These are phyloP conservation scores for Trypoxylus dichotomus DNA, from an alignment of 1,140 invertebrate species.

Conservation along the genomic window DNA sequence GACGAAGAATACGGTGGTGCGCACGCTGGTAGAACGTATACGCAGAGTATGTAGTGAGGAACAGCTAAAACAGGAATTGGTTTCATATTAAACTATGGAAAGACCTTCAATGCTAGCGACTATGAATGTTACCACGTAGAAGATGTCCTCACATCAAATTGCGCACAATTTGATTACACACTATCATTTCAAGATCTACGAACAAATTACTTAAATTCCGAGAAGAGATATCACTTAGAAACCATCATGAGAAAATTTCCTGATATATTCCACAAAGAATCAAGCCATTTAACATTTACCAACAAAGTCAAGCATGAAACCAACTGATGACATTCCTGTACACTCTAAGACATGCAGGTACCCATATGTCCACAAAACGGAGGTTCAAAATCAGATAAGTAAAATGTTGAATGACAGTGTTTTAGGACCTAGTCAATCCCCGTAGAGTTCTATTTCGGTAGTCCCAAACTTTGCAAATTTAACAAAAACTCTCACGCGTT, in stretches of 20 bases:
- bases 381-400: conserved; percentile 41
- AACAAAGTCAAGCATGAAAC: conserved; percentile 39
- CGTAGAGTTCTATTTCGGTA: conserved; percentile 44
- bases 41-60: too few relatives aligned
- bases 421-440: conserved; percentile 40
- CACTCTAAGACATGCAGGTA: conserved; percentile 42
- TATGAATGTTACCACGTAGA: neutral
- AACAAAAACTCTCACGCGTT: conserved; percentile 47
- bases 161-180: neutral
- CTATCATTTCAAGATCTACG: neutral
- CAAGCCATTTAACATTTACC: conserved; percentile 33
- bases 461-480: conserved; percentile 50
- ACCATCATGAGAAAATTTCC: neutral
- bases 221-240: neutral
- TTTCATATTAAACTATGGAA: neutral
- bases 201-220: neutral
- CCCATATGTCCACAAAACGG: conserved; percentile 34
- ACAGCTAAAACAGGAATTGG: too few relatives aligned
- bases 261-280: too few relatives aligned
- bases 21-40: too few relatives aligned
- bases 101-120: neutral
- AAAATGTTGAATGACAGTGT: conserved; percentile 41
- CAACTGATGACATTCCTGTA: conserved; percentile 31
- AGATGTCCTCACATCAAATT: neutral
- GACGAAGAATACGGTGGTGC: too few relatives aligned